Conservation (phyloP, 1,140 invertebrate genomes). For the Drosophila quadrilineata region DNA sequence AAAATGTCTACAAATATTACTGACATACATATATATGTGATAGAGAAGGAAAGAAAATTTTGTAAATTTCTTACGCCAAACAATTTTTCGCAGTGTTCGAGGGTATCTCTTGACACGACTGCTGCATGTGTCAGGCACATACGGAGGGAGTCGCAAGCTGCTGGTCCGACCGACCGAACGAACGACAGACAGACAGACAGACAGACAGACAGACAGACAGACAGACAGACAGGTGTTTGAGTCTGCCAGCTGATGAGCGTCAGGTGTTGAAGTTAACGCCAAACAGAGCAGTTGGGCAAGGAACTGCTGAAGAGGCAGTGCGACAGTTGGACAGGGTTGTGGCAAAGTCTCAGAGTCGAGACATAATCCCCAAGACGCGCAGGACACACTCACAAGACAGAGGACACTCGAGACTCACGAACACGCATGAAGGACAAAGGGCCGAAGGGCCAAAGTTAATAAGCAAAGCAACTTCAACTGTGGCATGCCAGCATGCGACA, state of each 20-base stretch:
- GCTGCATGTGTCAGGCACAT: no score
- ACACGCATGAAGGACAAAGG: neutral
- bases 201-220: neutral
- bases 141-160: no score
- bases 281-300: no score
- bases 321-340: neutral
- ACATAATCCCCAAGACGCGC: conserved; percentile 59
- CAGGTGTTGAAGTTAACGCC: conserved; percentile 65
- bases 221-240: neutral
- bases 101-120: no score
- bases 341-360: conserved; percentile 9
- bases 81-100: no score
- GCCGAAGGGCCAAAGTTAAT: conserved; percentile 49
- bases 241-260: neutral
- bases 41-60: no score
- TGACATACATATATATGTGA: no score
- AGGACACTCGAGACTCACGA: neutral
- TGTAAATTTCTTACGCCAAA: no score
- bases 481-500: neutral
- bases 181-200: no score
- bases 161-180: no score
- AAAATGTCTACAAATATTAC: no score
- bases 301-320: neutral
- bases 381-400: neutral
- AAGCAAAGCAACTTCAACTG: conserved; percentile 42